These are phyloP conservation scores for Neotoma lepida DNA, from an alignment of 2,113 vertebrate species.

Conservation along the genomic window DNA sequence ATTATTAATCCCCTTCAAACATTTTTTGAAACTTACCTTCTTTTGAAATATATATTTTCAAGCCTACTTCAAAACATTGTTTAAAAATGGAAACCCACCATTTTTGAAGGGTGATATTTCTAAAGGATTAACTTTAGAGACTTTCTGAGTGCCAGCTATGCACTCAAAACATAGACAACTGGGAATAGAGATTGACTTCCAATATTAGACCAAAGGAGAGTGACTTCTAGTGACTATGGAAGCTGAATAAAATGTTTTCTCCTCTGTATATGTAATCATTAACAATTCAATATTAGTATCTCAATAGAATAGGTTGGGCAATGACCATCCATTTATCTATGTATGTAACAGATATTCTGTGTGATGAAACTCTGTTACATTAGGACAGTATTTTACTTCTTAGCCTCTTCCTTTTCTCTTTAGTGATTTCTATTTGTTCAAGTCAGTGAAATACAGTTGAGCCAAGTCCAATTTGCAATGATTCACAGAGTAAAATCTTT, in stretches of 20 bases:
- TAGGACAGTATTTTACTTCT: slow-evolving; percentile 27
- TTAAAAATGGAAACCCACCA: slow-evolving; percentile 47
- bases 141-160: neutral
- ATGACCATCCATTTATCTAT: neutral
- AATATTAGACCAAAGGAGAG: neutral
- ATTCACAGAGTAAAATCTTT: neutral
- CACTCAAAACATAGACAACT: neutral
- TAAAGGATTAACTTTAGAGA: slow-evolving; percentile 57
- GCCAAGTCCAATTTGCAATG: neutral
- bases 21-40: neutral
- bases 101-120: slow-evolving; percentile 66
- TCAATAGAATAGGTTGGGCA: neutral
- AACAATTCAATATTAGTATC: neutral
- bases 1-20: slow-evolving; percentile 63
- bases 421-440: slow-evolving; percentile 37
- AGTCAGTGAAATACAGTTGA: neutral
- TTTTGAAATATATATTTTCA: neutral
- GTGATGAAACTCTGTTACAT: neutral
- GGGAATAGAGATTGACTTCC: slow-evolving; percentile 28
- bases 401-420: neutral
- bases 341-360: neutral
- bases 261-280: slow-evolving; percentile 8
- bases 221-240: neutral
- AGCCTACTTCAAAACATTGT: neutral
- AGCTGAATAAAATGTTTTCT: neutral